phyloP scores from a whole-genome alignment of 2,113 vertebrate genomes.

The Epinephelus fuscoguttatus region DNA sequence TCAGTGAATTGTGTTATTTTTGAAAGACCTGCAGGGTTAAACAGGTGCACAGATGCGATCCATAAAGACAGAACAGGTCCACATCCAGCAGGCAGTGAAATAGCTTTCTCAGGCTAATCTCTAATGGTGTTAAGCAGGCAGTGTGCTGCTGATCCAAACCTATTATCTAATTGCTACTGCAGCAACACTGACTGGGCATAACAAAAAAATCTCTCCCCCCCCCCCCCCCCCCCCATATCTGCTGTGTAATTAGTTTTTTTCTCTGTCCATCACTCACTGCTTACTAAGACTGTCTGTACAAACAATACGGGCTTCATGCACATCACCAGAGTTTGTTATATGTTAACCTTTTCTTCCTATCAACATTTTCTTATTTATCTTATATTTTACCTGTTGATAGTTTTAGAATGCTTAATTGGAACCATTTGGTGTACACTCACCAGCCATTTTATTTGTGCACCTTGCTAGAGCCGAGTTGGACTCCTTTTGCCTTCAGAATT shows the following conservation, averaged over 20 bases:
- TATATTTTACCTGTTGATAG: background rate
- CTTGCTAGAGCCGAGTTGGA: too few species aligned
- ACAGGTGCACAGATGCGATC: slow-evolving; percentile 1
- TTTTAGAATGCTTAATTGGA: background rate
- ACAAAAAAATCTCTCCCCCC: slow-evolving; percentile 66
- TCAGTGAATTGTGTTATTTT: background rate
- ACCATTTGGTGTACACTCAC: background rate
- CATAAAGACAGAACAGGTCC: background rate
- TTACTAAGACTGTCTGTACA: slow-evolving; percentile 6
- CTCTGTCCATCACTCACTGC: slow-evolving; percentile 26
- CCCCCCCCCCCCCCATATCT: slow-evolving; percentile 28
- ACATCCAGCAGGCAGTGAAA: slow-evolving; percentile 53
- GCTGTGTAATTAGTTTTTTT: slow-evolving; percentile 53
- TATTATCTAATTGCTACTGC: slow-evolving; percentile 83
- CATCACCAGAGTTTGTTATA: background rate
- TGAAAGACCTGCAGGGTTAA: background rate
- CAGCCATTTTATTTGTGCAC: too few species aligned
- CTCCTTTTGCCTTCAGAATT: too few species aligned
- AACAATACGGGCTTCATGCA: background rate
- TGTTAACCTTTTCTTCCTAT: background rate
- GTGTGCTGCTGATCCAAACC: slow-evolving; percentile 74
- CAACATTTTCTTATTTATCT: background rate
- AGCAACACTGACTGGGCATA: slow-evolving; percentile 70
- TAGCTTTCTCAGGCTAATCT: slow-evolving; percentile 64
- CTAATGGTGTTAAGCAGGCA: slow-evolving; percentile 69